Conservation (phyloP, 2,113 vertebrate genomes). For the Lamprologus ornatipinnis region DNA sequence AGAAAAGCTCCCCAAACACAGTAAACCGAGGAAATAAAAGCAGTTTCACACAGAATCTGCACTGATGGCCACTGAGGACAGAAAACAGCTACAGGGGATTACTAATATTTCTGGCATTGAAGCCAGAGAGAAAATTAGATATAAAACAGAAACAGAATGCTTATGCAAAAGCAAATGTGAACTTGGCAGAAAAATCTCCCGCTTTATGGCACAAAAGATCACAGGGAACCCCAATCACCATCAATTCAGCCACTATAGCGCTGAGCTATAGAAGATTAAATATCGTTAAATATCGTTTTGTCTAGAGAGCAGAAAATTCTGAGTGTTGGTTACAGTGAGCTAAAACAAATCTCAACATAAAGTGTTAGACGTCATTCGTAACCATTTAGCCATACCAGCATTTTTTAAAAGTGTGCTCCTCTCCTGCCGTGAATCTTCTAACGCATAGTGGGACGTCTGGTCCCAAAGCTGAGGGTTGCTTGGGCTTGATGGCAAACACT, state of each 20-base stretch:
- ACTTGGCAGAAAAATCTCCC: background rate
- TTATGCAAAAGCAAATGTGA: background rate
- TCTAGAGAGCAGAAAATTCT: background rate
- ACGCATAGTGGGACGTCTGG: background rate
- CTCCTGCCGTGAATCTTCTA: background rate
- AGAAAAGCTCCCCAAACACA: background rate
- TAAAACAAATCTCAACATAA: background rate
- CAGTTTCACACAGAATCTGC: background rate
- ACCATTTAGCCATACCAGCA: background rate
- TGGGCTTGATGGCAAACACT: slow-evolving; percentile 11
- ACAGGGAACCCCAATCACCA: background rate
- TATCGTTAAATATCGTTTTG: background rate
- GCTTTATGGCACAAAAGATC: background rate
- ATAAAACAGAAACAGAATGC: background rate
- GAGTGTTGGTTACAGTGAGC: background rate
- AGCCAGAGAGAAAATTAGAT: background rate
- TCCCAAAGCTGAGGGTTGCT: background rate
- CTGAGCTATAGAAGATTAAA: slow-evolving; percentile 10
- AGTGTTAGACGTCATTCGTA: background rate
- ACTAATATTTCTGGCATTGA: background rate
- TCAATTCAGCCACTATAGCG: background rate
- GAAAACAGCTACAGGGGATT: background rate
- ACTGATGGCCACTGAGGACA: background rate
- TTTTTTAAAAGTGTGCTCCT: background rate
- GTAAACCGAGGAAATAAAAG: background rate